These are phyloP conservation scores for Brachionus rotundiformis DNA, from an alignment of 1,140 invertebrate genomes.

Conservation along the genomic window DNA sequence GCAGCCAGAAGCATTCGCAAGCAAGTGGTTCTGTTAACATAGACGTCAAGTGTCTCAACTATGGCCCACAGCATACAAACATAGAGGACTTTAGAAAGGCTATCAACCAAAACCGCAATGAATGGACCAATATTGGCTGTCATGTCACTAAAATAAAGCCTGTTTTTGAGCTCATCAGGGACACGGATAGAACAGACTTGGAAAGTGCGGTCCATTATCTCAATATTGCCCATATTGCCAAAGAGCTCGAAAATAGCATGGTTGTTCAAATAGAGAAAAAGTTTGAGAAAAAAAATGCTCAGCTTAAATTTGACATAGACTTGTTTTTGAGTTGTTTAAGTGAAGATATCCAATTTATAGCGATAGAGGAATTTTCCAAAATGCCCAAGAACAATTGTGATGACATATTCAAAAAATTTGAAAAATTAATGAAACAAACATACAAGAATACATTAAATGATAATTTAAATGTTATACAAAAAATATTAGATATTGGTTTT, in stretches of 20 bases:
- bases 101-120: background rate
- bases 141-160: background rate
- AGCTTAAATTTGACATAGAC: background rate
- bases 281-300: background rate
- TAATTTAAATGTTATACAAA: background rate
- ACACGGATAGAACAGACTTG: background rate
- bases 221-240: background rate
- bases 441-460: slow-evolving; percentile 4
- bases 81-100: background rate
- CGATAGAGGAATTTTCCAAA: background rate
- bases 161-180: background rate
- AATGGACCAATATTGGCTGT: slow-evolving; percentile 4
- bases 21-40: background rate
- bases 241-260: background rate
- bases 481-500: background rate
- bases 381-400: background rate
- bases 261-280: background rate
- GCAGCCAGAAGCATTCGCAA: background rate
- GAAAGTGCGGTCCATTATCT: background rate
- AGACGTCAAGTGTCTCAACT: background rate
- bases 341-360: background rate
- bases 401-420: slow-evolving; percentile 19
- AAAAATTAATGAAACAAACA: background rate
- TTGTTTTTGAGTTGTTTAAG: slow-evolving; percentile 5
- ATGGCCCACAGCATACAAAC: background rate